Base-by-base conservation (phyloP, 92 coral and sea anemone species). In the Ricordea florida region DNA sequence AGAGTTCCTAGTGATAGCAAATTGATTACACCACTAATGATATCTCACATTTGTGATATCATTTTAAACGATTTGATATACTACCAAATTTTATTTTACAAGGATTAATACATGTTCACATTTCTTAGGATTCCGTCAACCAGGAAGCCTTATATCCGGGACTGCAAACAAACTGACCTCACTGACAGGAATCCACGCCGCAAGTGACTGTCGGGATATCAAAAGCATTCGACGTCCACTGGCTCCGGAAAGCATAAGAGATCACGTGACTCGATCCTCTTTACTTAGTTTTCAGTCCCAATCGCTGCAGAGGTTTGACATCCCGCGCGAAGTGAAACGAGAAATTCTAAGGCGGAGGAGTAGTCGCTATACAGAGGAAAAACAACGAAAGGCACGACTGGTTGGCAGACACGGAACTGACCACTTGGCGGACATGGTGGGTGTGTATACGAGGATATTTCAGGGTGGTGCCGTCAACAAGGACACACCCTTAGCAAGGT, bases 161-260 rank as follows among this genome's bases (percentile, higher is more conserved):
- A 41, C 43, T 2, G 44, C 45, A 2, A 4, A 9, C 16, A 23
- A 17, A 15, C 49, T 44, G 14, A 18, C 26, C 5, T 59, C 80
- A 40, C 14, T 18, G 14, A 57, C 59, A 14, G 80, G 47, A 60
- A 73, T 59, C 6, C 67, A 59, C 28, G 79, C 70, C 15, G 49
- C 43, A 30, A 35, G 60, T 6, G 59, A 73, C 34, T 73, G 58
- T 47, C 40, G 46, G 31, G 22, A 58, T 3, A 48, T 87, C 45
- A 87, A 87, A 33, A 87, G 92, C 71, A 72, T 87, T 13, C 84
- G 92, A 1, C 86, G 92, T n/a, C 77, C 88, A 3, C 88, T 87
- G 25, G 92, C 84, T 1, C 92, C 92, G 10, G 76, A 64, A 16
- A 43, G 35, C 41, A 44, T 83, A 11, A 60, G 57, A 28, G 87